Evolutionary conservation across 2,888 invertebrate species (phyloP).

Genomic region (Agrochola circellaris): DNA sequence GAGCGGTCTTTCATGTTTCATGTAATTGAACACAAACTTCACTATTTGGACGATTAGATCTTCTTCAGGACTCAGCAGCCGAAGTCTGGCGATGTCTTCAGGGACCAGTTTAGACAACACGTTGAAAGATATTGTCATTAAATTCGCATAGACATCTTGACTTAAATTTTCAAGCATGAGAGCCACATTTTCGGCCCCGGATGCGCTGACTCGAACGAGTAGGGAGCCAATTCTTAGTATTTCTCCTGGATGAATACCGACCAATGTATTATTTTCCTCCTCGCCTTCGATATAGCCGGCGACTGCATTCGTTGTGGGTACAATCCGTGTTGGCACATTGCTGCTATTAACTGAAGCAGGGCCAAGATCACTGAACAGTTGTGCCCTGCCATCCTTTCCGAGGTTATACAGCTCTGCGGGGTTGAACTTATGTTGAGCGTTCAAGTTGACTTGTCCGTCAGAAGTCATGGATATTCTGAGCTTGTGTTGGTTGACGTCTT

Average conservation of each 20-base stretch:
- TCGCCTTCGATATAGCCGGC: slow-evolving; percentile 74
- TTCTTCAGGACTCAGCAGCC: slow-evolving; percentile 83
- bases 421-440: slow-evolving; percentile 84
- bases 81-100: slow-evolving; percentile 80
- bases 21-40: slow-evolving; percentile 84
- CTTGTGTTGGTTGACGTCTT: slow-evolving; percentile 88
- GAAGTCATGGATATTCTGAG: slow-evolving; percentile 87
- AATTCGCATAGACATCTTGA: slow-evolving; percentile 81
- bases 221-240: slow-evolving; percentile 82
- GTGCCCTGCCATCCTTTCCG: slow-evolving; percentile 77
- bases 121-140: slow-evolving; percentile 85
- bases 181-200: slow-evolving; percentile 83
- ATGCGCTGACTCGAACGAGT: slow-evolving; percentile 80
- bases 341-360: slow-evolving; percentile 73
- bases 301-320: slow-evolving; percentile 71
- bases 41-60: slow-evolving; percentile 86
- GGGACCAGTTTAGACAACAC: slow-evolving; percentile 81
- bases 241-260: slow-evolving; percentile 85
- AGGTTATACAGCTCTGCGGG: slow-evolving; percentile 82
- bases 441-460: slow-evolving; percentile 86
- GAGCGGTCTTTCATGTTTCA: slow-evolving; percentile 83
- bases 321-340: slow-evolving; percentile 80
- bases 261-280: slow-evolving; percentile 73
- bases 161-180: slow-evolving; percentile 81
- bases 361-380: slow-evolving; percentile 81